Evolutionary conservation across 92 coral and sea anemone species (phyloP), one percentile per base, ranked within the genome.

Genomic region (Porites cylindrica): DNA sequence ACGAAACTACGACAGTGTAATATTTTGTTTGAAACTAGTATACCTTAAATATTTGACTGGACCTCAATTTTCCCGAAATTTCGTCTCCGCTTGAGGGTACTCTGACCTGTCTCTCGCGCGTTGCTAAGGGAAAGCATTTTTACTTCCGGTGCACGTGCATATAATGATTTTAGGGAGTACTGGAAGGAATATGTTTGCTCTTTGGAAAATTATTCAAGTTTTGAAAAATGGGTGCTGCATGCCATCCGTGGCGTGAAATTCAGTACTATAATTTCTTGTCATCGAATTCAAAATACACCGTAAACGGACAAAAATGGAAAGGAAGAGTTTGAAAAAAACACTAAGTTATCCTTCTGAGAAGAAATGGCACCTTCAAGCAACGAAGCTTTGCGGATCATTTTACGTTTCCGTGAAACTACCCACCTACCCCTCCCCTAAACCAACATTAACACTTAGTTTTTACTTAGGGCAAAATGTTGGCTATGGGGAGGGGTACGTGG

Each of bases 161-260:
- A 65, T 65, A 65, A 65, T 18, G 23, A 65, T 24, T 65, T 65
- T 17, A 65, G 70, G 70, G 70, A 10, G 24, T 38, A 17, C 70
- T 65, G 70, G 70, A 65, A 65, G 70, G 70, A 65, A 65, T 65
- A 65, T 65, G n/a, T 65, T 65, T 65, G 70, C 70, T 65, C 47
- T 38, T 38, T 38, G 47, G 47, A 3, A 38, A 38, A 38, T 38
- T 38, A 38, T 4, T 38, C 70, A 65, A 24, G n/a, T 65, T 65
- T 65, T 24, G 23, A 19, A 65, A 65, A 19, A 65, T 65, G 70
- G 70, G 29, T 65, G 70, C 70, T 65, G 70, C 70, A 65, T 65
- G 70, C 70, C 70, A 65, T 65, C 70, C 29, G 23, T 65, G 70
- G 70, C 70, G n/a, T 65, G 24, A 65, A 65, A 65, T 65, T 65